phyloP scores from a whole-genome alignment of 2,797 vertebrate species.

The Poecilia velifera region DNA sequence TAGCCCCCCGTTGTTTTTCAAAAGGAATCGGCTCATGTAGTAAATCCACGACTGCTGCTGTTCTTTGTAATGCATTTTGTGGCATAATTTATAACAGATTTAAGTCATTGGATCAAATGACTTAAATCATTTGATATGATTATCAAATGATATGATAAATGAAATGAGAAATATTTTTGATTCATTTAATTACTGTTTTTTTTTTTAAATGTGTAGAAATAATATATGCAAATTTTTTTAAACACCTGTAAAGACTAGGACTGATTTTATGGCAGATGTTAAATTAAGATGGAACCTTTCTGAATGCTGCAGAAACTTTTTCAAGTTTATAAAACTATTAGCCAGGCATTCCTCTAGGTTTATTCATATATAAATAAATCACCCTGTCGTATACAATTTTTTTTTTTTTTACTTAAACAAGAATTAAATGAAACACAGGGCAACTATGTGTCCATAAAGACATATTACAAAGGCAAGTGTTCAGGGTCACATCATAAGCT shows the following conservation, averaged over 20 bases:
- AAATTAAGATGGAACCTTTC: not conserved
- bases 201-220: not conserved
- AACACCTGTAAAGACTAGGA: not conserved
- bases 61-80: not conserved
- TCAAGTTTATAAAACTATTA: not conserved
- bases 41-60: not conserved
- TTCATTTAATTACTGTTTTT: not conserved
- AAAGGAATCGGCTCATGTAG: not conserved
- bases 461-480: not conserved
- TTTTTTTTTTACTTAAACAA: too few species aligned
- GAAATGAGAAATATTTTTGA: not conserved
- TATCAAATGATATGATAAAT: too few species aligned
- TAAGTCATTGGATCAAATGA: not conserved
- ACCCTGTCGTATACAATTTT: not conserved
- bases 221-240: not conserved
- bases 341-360: too few species aligned
- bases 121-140: too few species aligned
- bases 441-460: too few species aligned
- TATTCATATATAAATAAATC: not conserved
- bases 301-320: not conserved
- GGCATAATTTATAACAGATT: not conserved
- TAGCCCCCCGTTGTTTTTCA: conserved; percentile 28
- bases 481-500: not conserved
- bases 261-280: not conserved
- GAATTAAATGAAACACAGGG: too few species aligned